A percentile compares a stretch with the other conserved stretches of the same genome.
These are phyloP conservation scores for Tricholauxania praeusta DNA, from an alignment of 2,888 invertebrate species.

Conservation along the genomic window DNA sequence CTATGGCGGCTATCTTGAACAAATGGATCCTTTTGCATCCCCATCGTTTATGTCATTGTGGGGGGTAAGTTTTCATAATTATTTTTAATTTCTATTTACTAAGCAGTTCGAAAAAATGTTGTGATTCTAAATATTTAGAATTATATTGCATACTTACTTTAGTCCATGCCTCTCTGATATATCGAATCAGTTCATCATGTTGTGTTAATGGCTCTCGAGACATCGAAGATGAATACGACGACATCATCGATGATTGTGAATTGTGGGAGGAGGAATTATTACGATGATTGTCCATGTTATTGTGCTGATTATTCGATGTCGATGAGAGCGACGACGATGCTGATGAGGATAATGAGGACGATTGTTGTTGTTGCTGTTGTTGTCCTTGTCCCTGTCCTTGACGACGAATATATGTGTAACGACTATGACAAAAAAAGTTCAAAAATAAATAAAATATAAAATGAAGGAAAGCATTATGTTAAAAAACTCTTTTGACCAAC, in stretches of 20 bases:
- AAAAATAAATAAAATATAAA: too few relatives aligned
- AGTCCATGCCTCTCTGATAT: conserved; percentile 83
- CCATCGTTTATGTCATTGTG: conserved; percentile 21
- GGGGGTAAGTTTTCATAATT: conserved; percentile 18
- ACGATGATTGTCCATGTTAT: conserved; percentile 52
- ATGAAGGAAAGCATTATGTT: too few relatives aligned
- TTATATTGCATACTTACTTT: conserved; percentile 68
- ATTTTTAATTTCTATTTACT: not conserved
- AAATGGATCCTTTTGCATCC: conserved; percentile 8
- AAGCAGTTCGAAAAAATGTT: not conserved
- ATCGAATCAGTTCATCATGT: conserved; percentile 84
- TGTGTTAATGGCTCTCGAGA: conserved; percentile 63
- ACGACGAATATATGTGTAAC: conserved; percentile 64
- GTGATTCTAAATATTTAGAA: not conserved
- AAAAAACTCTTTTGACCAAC: too few relatives aligned
- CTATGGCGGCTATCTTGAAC: not conserved
- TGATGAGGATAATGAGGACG: conserved; percentile 50
- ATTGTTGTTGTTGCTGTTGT: conserved; percentile 54
- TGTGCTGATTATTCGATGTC: conserved; percentile 52
- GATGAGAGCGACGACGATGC: conserved; percentile 51
- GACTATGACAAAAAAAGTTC: conserved; percentile 48
- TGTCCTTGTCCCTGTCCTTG: conserved; percentile 55
- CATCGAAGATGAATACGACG: conserved; percentile 48
- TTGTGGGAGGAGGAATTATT: conserved; percentile 51
- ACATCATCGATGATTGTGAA: conserved; percentile 40